Conservation (phyloP, 1,140 invertebrate genomes). For the Hylyphantes graminicola region DNA sequence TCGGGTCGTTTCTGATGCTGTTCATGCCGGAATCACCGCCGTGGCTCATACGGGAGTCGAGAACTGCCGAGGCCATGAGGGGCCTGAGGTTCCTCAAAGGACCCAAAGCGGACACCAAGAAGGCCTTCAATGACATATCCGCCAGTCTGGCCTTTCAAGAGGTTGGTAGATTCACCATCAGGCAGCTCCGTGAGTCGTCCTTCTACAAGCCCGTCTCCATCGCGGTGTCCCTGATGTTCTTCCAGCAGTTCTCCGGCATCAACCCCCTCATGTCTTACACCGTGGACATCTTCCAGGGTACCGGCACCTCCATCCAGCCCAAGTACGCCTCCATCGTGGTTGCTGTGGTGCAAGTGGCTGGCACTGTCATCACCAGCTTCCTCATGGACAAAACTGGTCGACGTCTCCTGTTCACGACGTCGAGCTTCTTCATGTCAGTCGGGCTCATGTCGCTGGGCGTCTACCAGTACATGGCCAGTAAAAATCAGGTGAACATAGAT, state of each 20-base stretch:
- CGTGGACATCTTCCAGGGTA: slow-evolving; percentile 80
- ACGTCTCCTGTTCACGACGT: slow-evolving; percentile 85
- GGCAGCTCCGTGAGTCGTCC: not conserved
- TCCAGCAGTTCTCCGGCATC: slow-evolving; percentile 93
- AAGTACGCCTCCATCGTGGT: slow-evolving; percentile 81
- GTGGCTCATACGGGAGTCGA: slow-evolving; percentile 78
- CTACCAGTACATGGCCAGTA: not conserved
- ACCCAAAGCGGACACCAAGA: not conserved
- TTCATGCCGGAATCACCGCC: slow-evolving; percentile 85
- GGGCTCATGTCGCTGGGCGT: slow-evolving; percentile 78
- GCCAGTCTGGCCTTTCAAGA: not conserved
- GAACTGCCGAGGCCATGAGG: slow-evolving; percentile 78
- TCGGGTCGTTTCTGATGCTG: slow-evolving; percentile 70
- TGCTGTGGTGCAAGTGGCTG: slow-evolving; percentile 87
- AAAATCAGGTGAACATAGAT: not conserved
- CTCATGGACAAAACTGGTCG: slow-evolving; percentile 86
- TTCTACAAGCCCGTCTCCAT: slow-evolving; percentile 70
- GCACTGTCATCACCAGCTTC: slow-evolving; percentile 84
- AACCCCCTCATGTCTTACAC: slow-evolving; percentile 95
- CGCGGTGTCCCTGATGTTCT: slow-evolving; percentile 88
- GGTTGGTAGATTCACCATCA: not conserved
- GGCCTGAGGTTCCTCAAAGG: slow-evolving; percentile 43
- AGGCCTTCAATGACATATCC: slow-evolving; percentile 9
- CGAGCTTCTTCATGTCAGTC: slow-evolving; percentile 68
- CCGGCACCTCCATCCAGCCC: slow-evolving; percentile 74